phyloP scores from a whole-genome alignment of 2,797 vertebrate species.

The Glyptemys insculpta region DNA sequence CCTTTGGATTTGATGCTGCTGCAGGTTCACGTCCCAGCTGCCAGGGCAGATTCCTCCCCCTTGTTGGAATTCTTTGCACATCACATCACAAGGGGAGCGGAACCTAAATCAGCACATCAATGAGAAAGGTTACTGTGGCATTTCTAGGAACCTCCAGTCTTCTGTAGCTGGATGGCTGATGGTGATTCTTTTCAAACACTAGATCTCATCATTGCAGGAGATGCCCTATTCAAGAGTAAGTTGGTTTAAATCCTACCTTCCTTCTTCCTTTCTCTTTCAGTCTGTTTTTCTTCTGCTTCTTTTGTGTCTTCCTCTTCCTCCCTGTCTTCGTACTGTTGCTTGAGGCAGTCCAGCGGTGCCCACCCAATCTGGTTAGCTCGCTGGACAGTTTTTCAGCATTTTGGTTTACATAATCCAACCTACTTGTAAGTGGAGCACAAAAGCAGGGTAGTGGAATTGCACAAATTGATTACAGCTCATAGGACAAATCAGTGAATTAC shows the following conservation, averaged over 20 bases:
- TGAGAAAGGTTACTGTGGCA: neutral
- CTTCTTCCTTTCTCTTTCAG: neutral
- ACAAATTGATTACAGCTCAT: neutral
- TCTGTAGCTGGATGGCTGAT: neutral
- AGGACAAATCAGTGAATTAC: neutral
- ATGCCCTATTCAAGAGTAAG: neutral
- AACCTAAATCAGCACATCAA: too few relatives aligned
- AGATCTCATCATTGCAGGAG: neutral
- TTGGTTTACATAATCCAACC: neutral
- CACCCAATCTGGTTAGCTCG: neutral
- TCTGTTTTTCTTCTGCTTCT: neutral
- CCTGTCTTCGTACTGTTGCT: neutral
- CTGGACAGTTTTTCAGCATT: accelerated
- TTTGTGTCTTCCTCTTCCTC: neutral
- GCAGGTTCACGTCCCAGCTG: neutral
- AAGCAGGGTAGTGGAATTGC: neutral
- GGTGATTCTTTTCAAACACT: neutral
- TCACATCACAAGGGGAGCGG: neutral
- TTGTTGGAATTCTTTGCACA: neutral
- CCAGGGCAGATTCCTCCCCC: accelerated
- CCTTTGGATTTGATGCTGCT: neutral
- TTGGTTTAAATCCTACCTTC: neutral
- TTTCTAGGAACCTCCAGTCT: neutral
- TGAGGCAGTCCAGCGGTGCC: neutral
- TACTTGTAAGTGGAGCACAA: neutral